Conservation (phyloP, 2,797 vertebrate genomes). For the Acanthurus tractus region DNA sequence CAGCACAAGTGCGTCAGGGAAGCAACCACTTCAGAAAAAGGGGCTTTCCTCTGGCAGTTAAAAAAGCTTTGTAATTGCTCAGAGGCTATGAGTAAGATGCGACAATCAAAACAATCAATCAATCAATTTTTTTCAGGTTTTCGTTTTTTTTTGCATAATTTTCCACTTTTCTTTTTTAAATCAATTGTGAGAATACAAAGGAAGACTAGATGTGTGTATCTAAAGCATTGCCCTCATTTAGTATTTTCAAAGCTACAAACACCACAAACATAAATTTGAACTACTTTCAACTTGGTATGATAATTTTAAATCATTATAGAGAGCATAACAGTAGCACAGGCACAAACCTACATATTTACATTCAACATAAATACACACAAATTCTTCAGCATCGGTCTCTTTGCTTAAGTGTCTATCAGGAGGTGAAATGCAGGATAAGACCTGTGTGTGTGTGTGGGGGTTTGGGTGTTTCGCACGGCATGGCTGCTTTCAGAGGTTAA, state of each 20-base stretch:
- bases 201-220: not conserved
- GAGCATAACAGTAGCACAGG: too few species aligned
- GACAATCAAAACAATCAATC: slow-evolving; percentile 29
- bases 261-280: not conserved
- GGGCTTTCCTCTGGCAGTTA: slow-evolving; percentile 73
- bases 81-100: slow-evolving; percentile 25
- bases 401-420: not conserved
- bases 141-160: not conserved
- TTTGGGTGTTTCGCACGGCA: slow-evolving; percentile 42
- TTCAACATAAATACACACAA: too few species aligned
- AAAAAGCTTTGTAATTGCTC: slow-evolving; percentile 49
- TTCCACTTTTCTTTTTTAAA: not conserved
- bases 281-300: not conserved
- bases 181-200: not conserved
- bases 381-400: not conserved
- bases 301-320: not conserved
- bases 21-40: slow-evolving; percentile 67
- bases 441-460: slow-evolving; percentile 16
- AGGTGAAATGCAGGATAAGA: slow-evolving; percentile 21
- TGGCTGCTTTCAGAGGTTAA: slow-evolving; percentile 72
- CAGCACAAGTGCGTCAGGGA: slow-evolving; percentile 68
- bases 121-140: slow-evolving; percentile 16
- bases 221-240: not conserved
- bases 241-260: not conserved
- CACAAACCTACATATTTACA: too few species aligned